Percentiles rank a stretch among this genome's conserved stretches.
These are phyloP conservation scores for Notiomystis cincta DNA, from an alignment of 2,113 vertebrate genomes.

Conservation along the genomic window DNA sequence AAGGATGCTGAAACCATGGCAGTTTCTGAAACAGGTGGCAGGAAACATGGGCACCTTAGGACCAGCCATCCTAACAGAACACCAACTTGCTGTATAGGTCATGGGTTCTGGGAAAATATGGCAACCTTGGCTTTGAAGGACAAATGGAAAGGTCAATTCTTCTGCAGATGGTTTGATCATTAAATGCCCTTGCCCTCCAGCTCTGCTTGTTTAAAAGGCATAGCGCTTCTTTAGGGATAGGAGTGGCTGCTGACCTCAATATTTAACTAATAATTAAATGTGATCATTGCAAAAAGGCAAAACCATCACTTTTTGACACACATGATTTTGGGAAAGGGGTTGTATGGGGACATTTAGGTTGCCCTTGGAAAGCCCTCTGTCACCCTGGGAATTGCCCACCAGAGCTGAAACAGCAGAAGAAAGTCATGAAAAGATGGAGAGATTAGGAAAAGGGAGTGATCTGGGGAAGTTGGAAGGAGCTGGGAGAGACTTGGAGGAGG, in stretches of 20 bases:
- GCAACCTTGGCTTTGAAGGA: neutral
- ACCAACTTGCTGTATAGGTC: neutral
- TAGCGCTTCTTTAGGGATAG: neutral
- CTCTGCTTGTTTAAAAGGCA: neutral
- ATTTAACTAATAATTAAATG: slow-evolving; percentile 26
- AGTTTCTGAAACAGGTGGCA: neutral
- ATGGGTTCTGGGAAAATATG: neutral
- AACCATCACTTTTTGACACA: neutral
- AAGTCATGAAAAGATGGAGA: neutral
- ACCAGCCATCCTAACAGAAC: neutral
- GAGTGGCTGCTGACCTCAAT: neutral
- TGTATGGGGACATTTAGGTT: neutral
- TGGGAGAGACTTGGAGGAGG: neutral
- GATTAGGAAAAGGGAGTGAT: neutral
- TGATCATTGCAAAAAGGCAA: neutral
- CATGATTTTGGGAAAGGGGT: neutral
- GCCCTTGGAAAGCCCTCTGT: neutral
- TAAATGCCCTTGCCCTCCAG: slow-evolving; percentile 12
- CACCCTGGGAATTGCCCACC: neutral
- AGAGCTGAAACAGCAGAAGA: neutral
- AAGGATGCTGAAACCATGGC: neutral
- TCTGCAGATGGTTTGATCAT: neutral
- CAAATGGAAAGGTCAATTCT: neutral
- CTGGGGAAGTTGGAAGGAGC: neutral
- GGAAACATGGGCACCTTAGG: neutral